Conservation (phyloP, 2,888 invertebrate species). For the Mimumesa dahlbomi region DNA sequence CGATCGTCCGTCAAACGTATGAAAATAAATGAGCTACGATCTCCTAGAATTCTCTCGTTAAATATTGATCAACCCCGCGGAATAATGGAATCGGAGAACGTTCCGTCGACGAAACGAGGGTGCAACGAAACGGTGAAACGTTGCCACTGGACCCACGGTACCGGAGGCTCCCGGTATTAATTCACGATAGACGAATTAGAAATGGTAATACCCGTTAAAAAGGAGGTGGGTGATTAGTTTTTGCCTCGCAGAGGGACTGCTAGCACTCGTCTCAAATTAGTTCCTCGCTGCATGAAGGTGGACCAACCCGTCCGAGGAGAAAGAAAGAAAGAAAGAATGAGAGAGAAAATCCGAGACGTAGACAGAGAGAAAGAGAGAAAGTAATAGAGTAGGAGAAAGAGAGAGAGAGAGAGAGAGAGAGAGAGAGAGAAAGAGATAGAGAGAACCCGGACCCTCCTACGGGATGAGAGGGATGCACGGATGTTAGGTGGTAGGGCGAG, state of each 20-base stretch:
- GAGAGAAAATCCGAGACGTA: constrained; percentile 5
- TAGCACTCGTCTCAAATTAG: constrained; percentile 71
- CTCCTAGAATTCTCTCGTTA: constrained; percentile 17
- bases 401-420: constrained; percentile 25
- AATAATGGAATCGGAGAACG: constrained; percentile 10
- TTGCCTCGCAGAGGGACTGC: constrained; percentile 47
- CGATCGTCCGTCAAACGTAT: background rate
- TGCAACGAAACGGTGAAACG: background rate
- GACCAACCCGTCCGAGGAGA: constrained; percentile 37
- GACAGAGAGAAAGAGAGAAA: constrained; percentile 24
- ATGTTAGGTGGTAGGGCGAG: constrained; percentile 51
- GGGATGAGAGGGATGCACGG: too few species aligned
- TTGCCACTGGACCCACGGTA: background rate
- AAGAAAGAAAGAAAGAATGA: constrained; percentile 21
- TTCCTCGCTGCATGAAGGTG: constrained; percentile 64
- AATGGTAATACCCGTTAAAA: constrained; percentile 66
- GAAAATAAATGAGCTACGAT: background rate
- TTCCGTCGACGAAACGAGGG: background rate
- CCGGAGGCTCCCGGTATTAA: constrained; percentile 46
- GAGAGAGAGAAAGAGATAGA: constrained; percentile 21
- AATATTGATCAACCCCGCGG: constrained; percentile 23
- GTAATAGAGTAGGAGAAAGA: background rate
- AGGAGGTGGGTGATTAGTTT: constrained; percentile 58
- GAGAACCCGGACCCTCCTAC: too few species aligned
- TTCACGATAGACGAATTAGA: constrained; percentile 73